These are phyloP conservation scores for Molorchus minor DNA, from an alignment of 2,888 invertebrate species.

Conservation along the genomic window DNA sequence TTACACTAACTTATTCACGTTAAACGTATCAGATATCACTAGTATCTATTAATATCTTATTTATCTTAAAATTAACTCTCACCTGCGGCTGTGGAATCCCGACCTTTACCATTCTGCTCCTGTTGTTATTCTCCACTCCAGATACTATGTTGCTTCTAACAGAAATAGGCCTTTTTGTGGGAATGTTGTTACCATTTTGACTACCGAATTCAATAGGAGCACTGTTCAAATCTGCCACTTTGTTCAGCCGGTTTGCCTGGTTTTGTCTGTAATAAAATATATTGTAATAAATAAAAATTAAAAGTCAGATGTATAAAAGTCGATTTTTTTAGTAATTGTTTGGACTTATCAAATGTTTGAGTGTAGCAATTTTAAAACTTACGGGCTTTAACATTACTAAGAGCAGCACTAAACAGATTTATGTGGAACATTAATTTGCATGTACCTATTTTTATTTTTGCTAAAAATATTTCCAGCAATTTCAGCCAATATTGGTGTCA, in stretches of 20 bases:
- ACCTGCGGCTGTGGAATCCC: conserved; percentile 42
- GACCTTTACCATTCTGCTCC: conserved; percentile 40
- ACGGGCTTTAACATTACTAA: neutral
- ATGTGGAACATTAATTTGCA: neutral
- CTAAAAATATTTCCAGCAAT: too few relatives aligned
- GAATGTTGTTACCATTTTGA: conserved; percentile 44
- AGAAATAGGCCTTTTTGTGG: conserved; percentile 33
- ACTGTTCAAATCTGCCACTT: conserved; percentile 70
- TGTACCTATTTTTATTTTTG: too few relatives aligned
- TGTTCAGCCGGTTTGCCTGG: conserved; percentile 66
- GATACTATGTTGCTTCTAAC: conserved; percentile 35
- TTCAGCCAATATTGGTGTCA: too few relatives aligned
- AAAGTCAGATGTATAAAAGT: too few relatives aligned
- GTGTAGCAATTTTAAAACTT: neutral
- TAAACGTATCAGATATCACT: too few relatives aligned
- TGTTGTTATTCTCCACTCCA: conserved; percentile 40
- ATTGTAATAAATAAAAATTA: too few relatives aligned
- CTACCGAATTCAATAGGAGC: conserved; percentile 46
- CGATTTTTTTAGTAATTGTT: too few relatives aligned
- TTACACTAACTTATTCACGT: too few relatives aligned
- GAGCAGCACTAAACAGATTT: neutral
- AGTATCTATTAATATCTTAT: too few relatives aligned
- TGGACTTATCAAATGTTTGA: neutral
- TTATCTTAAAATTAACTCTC: too few relatives aligned
- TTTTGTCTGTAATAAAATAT: conserved; percentile 32